Percentiles rank a stretch among this genome's conserved stretches.
These are phyloP conservation scores for Poecilia picta DNA, from an alignment of 2,797 vertebrate genomes.

Conservation along the genomic window DNA sequence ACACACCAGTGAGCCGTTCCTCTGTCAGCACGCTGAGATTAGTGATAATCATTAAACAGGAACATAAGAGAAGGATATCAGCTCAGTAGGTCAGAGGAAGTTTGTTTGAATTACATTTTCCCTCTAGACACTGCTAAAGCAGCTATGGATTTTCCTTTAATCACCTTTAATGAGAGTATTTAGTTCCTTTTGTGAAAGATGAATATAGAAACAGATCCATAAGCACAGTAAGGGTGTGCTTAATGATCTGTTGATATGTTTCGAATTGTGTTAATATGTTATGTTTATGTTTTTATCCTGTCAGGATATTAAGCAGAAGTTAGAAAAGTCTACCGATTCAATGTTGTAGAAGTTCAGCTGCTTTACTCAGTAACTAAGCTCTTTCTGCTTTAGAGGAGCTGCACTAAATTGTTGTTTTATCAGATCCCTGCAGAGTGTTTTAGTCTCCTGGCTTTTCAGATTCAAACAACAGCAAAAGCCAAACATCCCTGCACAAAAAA, in stretches of 20 bases:
- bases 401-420: neutral
- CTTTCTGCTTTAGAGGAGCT: neutral
- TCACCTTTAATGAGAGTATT: neutral
- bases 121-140: neutral
- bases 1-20: conserved; percentile 26
- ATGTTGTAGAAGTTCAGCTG: neutral
- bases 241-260: neutral
- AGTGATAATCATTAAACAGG: conserved; percentile 31
- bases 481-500: conserved; percentile 44
- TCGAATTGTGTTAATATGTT: neutral
- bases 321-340: neutral
- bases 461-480: conserved; percentile 47
- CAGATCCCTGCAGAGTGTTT: neutral
- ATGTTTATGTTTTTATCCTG: neutral
- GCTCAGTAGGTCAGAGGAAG: neutral
- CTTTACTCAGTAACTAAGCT: neutral
- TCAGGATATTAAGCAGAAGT: neutral
- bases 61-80: conserved; percentile 14
- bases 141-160: neutral
- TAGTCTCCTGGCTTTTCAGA: conserved; percentile 19
- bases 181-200: neutral
- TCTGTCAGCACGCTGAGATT: conserved; percentile 30
- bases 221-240: neutral
- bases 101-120: neutral
- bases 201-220: neutral